Evolutionary conservation across 1,140 invertebrate genomes (phyloP).

Genomic region (Hycleus cichorii): DNA sequence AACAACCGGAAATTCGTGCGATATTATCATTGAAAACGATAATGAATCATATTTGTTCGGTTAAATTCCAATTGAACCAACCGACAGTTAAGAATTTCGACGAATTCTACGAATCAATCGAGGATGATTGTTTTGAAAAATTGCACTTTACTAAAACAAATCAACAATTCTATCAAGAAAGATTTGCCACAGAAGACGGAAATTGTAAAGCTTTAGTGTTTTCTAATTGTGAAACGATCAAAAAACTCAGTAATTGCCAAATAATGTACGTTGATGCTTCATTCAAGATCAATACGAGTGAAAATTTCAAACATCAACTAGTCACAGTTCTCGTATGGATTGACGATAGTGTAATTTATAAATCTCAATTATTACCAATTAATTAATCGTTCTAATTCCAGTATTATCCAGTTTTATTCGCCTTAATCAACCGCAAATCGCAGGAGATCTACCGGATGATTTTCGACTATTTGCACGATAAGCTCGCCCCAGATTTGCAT

Average conservation of each 20-base stretch:
- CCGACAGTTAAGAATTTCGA: constrained; percentile 26
- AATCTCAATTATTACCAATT: neutral
- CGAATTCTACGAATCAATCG: constrained; percentile 29
- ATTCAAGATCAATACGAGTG: constrained; percentile 30
- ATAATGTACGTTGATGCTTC: constrained; percentile 35
- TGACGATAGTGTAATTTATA: constrained; percentile 30
- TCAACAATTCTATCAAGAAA: constrained; percentile 34
- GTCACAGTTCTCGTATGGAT: constrained; percentile 33
- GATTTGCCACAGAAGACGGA: constrained; percentile 24
- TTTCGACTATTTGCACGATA: constrained; percentile 27
- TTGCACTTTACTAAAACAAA: constrained; percentile 30
- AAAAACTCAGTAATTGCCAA: constrained; percentile 25
- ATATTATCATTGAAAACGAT: constrained; percentile 29
- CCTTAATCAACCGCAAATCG: constrained; percentile 30
- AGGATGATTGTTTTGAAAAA: constrained; percentile 28
- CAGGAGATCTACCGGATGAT: constrained; percentile 32
- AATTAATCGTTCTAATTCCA: constrained; percentile 15
- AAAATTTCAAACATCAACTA: constrained; percentile 30
- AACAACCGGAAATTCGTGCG: constrained; percentile 26
- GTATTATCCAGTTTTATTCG: constrained; percentile 35
- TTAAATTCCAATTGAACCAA: constrained; percentile 17
- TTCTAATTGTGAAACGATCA: constrained; percentile 28
- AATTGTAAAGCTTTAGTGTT: constrained; percentile 30
- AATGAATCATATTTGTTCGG: constrained; percentile 32
- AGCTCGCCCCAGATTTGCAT: constrained; percentile 26